Conservation (phyloP, 2,888 invertebrate species). For the Spisula subtruncata region DNA sequence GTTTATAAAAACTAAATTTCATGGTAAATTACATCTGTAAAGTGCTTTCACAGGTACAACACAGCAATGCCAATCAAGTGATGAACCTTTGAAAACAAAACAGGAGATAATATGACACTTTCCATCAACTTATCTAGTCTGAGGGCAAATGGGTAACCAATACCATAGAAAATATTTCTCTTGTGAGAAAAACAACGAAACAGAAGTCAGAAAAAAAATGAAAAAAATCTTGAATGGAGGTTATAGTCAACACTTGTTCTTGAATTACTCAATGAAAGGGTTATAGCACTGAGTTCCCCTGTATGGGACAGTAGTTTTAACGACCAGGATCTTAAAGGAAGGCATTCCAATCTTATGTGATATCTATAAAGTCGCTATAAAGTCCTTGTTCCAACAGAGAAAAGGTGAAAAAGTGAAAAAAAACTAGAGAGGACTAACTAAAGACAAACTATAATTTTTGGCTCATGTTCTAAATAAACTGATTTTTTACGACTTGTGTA, state of each 20-base stretch:
- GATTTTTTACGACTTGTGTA: constrained; percentile 15
- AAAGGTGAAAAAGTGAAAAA: constrained; percentile 18
- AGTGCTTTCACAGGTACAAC: constrained; percentile 33
- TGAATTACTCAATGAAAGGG: constrained; percentile 52
- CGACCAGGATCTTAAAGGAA: constrained; percentile 2
- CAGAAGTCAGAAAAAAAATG: too few relatives aligned
- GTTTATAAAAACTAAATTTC: constrained; percentile 29
- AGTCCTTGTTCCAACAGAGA: background rate
- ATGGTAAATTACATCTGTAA: constrained; percentile 45
- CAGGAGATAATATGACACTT: constrained; percentile 40
- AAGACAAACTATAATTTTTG: constrained; percentile 13
- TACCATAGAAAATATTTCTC: constrained; percentile 43
- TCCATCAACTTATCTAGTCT: constrained; percentile 37
- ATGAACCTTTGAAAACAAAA: constrained; percentile 46
- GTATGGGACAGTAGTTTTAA: constrained; percentile 56
- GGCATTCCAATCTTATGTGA: background rate
- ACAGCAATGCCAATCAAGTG: constrained; percentile 16
- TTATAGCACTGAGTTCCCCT: constrained; percentile 47
- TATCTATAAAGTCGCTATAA: background rate
- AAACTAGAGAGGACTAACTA: background rate
- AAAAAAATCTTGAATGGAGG: constrained; percentile 42
- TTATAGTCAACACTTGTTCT: constrained; percentile 34
- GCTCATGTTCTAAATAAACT: constrained; percentile 10
- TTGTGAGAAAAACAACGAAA: constrained; percentile 10
- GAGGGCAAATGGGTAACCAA: constrained; percentile 22